Base-by-base conservation (phyloP, 2,113 vertebrate genomes). In the Siniperca chuatsi region DNA sequence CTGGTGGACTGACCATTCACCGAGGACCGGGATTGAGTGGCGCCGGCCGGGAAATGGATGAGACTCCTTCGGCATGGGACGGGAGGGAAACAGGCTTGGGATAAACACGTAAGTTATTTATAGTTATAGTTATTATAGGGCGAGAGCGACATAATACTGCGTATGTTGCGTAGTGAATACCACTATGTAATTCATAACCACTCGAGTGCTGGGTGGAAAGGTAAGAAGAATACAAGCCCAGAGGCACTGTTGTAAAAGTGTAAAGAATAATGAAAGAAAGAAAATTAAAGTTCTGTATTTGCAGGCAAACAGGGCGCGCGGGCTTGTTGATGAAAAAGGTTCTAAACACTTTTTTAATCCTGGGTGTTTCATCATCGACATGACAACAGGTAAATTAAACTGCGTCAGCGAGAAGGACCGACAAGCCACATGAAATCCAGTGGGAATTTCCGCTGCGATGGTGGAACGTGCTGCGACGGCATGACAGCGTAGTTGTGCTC, bases 361-460 rank as follows among this genome's bases (percentile, higher is more conserved):
- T 1, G 61, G 65, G 62, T 83, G 78, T 87, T 86, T 92, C 85
- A 81, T 83, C 92, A 79, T 80, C 80, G 80, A 91, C 80, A 67
- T 93, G 92, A 94, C 92, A 94, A 93, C 92, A 94, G 91, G 92
- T 95, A 95, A 95, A 95, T 92, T 60, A 82, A 94, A 95, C 93
- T 96, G 96, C 96, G 96, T 96, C 96, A 96, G 94, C 93, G 86
- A 68, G 84, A 84, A 78, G 87, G 78, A 93, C 79, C 84, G 90
- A 77, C 78, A 83, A 91, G 68, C 87, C 85, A 75, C 85, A 84
- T 64, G 75, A 66, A 91, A 91, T 92, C 92, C 87, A 48, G 62
- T 23, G 82, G 94, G 93, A 92, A 92, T 94, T 94, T 93, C 89
- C 88, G 81, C 93, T 83, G 88, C 88, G 87, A 83, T 64, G 81